Conservation (phyloP, 2,797 vertebrate genomes). For the Tadarida brasiliensis region DNA sequence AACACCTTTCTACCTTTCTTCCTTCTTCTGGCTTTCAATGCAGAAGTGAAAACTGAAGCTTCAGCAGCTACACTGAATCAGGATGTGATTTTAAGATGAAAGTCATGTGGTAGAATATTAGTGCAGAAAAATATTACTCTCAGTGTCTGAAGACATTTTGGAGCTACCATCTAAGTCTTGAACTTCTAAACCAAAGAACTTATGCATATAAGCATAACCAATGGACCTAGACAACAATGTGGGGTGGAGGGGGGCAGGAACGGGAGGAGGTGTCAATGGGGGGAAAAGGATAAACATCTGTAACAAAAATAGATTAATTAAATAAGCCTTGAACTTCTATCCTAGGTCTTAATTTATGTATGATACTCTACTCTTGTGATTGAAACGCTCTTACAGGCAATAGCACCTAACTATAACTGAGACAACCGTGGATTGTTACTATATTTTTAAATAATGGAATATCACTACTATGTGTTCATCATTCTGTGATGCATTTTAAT, state of each 20-base stretch:
- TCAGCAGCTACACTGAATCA: background rate
- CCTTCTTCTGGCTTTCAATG: background rate
- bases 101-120: background rate
- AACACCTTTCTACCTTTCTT: background rate
- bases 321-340: background rate
- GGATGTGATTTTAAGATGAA: background rate
- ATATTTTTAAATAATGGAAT: slow-evolving; percentile 22
- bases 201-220: too few relatives aligned
- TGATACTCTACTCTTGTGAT: background rate
- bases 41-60: background rate
- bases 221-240: too few relatives aligned
- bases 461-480: background rate
- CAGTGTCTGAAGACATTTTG: background rate
- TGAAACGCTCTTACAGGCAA: background rate
- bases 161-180: background rate
- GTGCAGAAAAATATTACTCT: background rate
- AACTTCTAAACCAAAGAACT: too few relatives aligned
- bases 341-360: background rate
- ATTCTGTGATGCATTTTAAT: slow-evolving; percentile 24
- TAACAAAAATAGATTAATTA: too few relatives aligned
- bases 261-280: too few relatives aligned
- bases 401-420: background rate
- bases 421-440: background rate
- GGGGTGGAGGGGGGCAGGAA: too few relatives aligned
- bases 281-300: too few relatives aligned